Evolutionary conservation across 1,140 invertebrate genomes (phyloP), one percentile per base, ranked within the genome.

Genomic region (Bombus turneri): DNA sequence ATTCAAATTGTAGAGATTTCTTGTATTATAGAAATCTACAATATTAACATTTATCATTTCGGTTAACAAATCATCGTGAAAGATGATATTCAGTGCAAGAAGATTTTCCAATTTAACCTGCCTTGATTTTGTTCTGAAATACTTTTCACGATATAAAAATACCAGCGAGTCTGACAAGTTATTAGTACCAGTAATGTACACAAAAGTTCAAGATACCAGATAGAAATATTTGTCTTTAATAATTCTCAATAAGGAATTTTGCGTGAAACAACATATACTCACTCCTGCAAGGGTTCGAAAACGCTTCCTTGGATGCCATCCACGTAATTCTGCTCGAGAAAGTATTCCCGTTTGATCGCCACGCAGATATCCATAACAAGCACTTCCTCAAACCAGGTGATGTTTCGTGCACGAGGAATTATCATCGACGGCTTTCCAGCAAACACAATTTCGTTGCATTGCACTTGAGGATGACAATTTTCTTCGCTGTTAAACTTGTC

Each of bases 271-370:
- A 22, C 15, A 5, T 66, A 31, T 66, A 66, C 88, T 89, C 73
- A 89, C 88, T 89, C 73, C 87, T 83, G 88, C 81, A 71, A 76
- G 71, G 73, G 73, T 86, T 89, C 59, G 66, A 88, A 88, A 84
- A 86, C 83, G 82, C 85, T 86, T 86, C 69, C 73, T 59, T 64
- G 66, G 72, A 74, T 86, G 81, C 34, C 76, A 57, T 77, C 73
- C 81, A n/a, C 85, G 59, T 72, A 80, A 83, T 89, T 81, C 84
- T 84, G 86, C 77, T 75, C 73, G 81, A 89, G 84, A 81, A 83
- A 86, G 76, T 86, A 86, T 47, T 66, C 47, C 77, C 84, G 87
- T 75, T 76, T 43, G 37, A 31, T 37, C 43, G 73, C 62, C 41
- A n/a, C 34, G 73, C 57, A 78, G 59, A 81, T 80, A 89, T 89